Evolutionary conservation across 30 jellyfish, hydroid and myxozoan species (phyloP).

Genomic region (Chironex yamaguchii): DNA sequence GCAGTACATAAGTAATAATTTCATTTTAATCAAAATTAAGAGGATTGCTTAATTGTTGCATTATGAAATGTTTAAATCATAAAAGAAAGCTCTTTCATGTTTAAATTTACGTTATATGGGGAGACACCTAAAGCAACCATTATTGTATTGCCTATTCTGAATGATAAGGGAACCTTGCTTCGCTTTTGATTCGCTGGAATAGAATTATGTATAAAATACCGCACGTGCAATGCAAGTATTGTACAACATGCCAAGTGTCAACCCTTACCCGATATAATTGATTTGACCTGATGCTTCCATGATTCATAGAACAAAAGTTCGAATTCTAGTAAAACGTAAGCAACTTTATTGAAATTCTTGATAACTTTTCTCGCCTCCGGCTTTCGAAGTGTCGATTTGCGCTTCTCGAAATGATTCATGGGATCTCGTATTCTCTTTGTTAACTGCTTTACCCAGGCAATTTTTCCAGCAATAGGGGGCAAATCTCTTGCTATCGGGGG

Average conservation of each 20-base stretch:
- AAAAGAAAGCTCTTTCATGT: no score
- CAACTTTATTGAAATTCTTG: conserved; percentile 71
- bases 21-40: no score
- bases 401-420: conserved; percentile 84
- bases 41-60: no score
- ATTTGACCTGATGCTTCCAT: conserved; percentile 60
- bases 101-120: no score
- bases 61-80: no score
- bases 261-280: conserved; percentile 73
- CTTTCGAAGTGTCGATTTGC: conserved; percentile 36
- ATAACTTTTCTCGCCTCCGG: conserved; percentile 62
- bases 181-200: neutral
- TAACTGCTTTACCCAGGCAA: conserved; percentile 95
- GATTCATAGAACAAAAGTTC: conserved; percentile 73
- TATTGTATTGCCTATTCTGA: no score
- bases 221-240: no score
- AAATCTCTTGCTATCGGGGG: conserved; percentile 94
- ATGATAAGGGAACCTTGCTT: neutral
- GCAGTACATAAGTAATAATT: no score
- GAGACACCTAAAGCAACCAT: no score
- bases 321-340: conserved; percentile 70
- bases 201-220: neutral
- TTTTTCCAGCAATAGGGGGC: conserved; percentile 96
- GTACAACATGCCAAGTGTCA: no score
- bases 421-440: conserved; percentile 93